Evolutionary conservation across 2,888 invertebrate genomes (phyloP).

Genomic region (Parnassius glacialis): DNA sequence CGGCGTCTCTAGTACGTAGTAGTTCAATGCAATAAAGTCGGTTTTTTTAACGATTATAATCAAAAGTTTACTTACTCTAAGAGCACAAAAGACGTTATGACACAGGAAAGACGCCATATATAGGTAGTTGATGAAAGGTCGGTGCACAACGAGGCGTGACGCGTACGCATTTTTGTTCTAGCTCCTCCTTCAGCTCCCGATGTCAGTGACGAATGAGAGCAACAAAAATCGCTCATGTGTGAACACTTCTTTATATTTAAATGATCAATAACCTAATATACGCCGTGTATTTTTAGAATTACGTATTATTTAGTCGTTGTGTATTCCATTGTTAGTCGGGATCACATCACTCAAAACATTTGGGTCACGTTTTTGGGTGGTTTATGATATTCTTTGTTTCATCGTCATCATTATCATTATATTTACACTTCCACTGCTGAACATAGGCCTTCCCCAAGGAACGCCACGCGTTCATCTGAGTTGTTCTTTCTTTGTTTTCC

Average conservation of each 20-base stretch:
- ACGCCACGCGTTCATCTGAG: no score
- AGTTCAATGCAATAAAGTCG: no score
- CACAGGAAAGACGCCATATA: neutral
- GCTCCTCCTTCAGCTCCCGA: slow-evolving; percentile 10
- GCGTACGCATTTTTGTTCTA: slow-evolving; percentile 7
- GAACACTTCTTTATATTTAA: slow-evolving; percentile 21
- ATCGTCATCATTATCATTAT: no score
- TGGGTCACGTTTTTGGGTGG: no score
- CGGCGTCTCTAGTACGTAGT: no score
- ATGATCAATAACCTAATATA: neutral
- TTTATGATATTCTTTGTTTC: no score
- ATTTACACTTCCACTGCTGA: no score
- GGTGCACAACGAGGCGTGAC: slow-evolving; percentile 9
- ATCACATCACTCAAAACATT: no score
- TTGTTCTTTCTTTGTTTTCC: no score
- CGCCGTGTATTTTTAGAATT: neutral
- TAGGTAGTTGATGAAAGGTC: slow-evolving; percentile 6
- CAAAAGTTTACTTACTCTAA: neutral
- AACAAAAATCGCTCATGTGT: slow-evolving; percentile 10
- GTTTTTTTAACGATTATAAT: no score
- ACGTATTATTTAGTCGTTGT: neutral
- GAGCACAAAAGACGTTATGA: neutral
- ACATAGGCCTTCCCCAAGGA: no score
- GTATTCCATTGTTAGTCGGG: neutral
- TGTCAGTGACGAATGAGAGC: slow-evolving; percentile 13